These are phyloP conservation scores for Dinocampus coccinellae DNA, from an alignment of 2,888 invertebrate genomes.

Conservation along the genomic window DNA sequence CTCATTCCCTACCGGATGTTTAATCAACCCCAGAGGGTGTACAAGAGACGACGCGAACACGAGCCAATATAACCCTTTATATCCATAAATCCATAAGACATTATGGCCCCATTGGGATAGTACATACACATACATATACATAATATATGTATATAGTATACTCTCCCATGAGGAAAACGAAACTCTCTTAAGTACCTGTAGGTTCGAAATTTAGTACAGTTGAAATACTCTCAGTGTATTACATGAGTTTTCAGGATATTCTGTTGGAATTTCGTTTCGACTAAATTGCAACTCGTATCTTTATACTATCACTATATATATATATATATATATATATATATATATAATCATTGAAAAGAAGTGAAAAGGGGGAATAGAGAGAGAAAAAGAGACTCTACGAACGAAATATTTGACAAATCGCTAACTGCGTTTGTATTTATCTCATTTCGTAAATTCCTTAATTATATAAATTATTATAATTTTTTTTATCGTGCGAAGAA, in stretches of 20 bases:
- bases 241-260: neutral
- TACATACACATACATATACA: neutral
- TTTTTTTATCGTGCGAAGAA: too few species aligned
- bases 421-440: too few species aligned
- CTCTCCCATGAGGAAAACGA: neutral
- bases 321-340: neutral
- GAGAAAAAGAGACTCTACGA: neutral
- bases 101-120: neutral
- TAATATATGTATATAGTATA: neutral
- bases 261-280: neutral
- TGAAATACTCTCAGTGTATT: neutral
- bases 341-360: neutral
- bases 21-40: neutral
- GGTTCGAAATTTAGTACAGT: neutral
- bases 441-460: too few species aligned
- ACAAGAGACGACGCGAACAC: neutral
- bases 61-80: conserved; percentile 4
- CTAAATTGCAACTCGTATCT: neutral
- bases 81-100: neutral
- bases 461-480: too few species aligned
- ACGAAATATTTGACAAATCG: too few species aligned
- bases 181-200: neutral
- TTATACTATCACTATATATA: too few species aligned
- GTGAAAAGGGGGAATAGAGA: neutral
- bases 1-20: neutral